Base-by-base conservation (phyloP, 1,140 invertebrate genomes). In the Plectrocnemia conspersa region DNA sequence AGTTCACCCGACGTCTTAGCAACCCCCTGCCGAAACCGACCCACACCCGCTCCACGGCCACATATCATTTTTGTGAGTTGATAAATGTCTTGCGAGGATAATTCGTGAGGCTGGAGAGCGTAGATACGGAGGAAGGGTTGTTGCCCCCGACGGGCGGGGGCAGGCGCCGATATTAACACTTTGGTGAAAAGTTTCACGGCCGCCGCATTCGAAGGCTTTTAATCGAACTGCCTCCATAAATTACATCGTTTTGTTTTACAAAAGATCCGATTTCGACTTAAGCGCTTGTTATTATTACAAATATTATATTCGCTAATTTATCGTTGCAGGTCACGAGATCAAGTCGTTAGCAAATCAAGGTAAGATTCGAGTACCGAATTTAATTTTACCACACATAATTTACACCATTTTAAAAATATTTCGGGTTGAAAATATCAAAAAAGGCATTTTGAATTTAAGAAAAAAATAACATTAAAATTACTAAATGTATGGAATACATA, bases 61-160 rank as follows among this genome's bases (percentile, higher is more conserved):
- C 57, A 52, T 54, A 59, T 54, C 52, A 59, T 59, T 55, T 46
- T 49, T 52, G 52, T 38, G 15, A 44, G 27, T 52, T 59, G 57
- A 59, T 59, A 59, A 59, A 59, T 54, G 57, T 52, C 52, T 55
- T 46, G 15, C 22, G 27, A 38, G 52, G 57, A 59, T 59, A 59
- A 59, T 59, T 59, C 57, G 44, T 44, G 18, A 46, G 57, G 57
- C 57, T 59, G 52, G 50, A 19, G 52, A 10, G 25, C 9, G n/a
- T 46, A 54, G 57, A 59, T 59, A 59, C 36, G 35, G 45, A n/a
- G 19, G 52, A 27, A 2, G 29, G 47, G 3, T n/a, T n/a, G n/a
- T n/a, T n/a, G n/a, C n/a, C n/a, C n/a, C n/a, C n/a, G n/a, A n/a
- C 16, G 52, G 47, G 21, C 19, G 13, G 48, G 23, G n/a, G 25